A percentile compares a stretch with the other conserved stretches of the same genome.
Evolutionary conservation across 2,888 invertebrate genomes (phyloP).

Genomic region (Meiosimyza decipiens): DNA sequence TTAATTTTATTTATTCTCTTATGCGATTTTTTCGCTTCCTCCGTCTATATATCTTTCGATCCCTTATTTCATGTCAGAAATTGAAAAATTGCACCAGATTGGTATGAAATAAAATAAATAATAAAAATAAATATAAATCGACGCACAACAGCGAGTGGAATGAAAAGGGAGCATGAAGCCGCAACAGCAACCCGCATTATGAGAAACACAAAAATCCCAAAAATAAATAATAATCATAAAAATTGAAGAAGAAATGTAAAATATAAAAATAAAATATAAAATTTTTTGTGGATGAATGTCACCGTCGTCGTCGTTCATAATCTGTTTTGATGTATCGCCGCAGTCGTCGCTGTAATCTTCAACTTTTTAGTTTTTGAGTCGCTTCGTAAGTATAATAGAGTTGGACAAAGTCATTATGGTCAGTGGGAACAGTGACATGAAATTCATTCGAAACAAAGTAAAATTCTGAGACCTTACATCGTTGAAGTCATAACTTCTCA

Average conservation of each 20-base stretch:
- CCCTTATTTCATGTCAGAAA: slow-evolving; percentile 2
- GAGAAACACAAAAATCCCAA: background rate
- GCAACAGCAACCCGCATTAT: background rate
- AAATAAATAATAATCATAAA: slow-evolving; percentile 17
- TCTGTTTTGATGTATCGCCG: slow-evolving; percentile 22
- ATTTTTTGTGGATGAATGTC: too few relatives aligned
- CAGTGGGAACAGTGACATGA: too few relatives aligned
- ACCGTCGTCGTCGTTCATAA: slow-evolving; percentile 7
- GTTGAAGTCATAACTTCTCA: too few relatives aligned
- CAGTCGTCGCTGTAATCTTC: background rate
- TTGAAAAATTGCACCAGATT: slow-evolving; percentile 24
- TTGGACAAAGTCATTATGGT: background rate
- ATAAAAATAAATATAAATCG: slow-evolving; percentile 28
- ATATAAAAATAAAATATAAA: background rate
- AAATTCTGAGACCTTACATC: too few relatives aligned
- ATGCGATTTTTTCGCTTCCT: too few relatives aligned
- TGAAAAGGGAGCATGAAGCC: background rate
- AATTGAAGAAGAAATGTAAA: background rate
- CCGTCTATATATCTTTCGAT: background rate
- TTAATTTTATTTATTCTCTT: too few relatives aligned
- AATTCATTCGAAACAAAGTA: too few relatives aligned
- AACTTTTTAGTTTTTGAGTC: background rate
- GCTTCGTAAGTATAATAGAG: background rate
- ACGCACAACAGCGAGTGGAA: background rate
- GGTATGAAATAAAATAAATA: slow-evolving; percentile 26